Base-by-base conservation (phyloP, 92 coral and sea anemone species). In the Paramuricea clavata region DNA sequence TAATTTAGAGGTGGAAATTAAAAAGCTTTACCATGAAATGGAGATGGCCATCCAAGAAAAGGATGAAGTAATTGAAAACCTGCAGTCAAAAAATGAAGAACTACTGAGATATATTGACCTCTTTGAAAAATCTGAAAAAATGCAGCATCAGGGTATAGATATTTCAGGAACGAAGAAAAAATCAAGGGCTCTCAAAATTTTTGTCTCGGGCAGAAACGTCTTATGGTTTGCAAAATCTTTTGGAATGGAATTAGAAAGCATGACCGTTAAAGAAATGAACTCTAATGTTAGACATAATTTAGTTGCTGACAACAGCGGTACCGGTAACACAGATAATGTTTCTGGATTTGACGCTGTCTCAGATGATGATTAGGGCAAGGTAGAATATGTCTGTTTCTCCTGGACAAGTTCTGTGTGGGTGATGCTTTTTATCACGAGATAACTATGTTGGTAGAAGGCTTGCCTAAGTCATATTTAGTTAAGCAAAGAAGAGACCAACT, bases 141-240 rank as follows among this genome's bases (percentile, higher is more conserved):
- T n/a, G n/a, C n/a, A n/a, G n/a, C n/a, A n/a, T n/a, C n/a, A n/a
- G n/a, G n/a, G n/a, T 21, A 85, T 75, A 74, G 59, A 76, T 85
- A 76, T 85, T 60, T 68, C 89, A 59, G 83, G 56, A 44, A 81
- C 71, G 23, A 85, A 85, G 74, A 87, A 92, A 64, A 91, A 92
- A 71, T 85, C 94, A 44, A 93, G 87, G 78, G 90, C 93, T 7
- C 70, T 87, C 49, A 90, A 93, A 74, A 78, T 83, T 92, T 75
- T 67, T 87, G 32, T 81, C 95, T 25, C 41, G 92, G 36, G 90
- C 93, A 16, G 76, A 87, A 57, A 81, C 81, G 94, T 92, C 17
- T 90, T 93, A 52, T 93, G 94, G 93, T 93, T 93, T 73, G 64
- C 90, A 54, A 49, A 56, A 71, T 90, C 95, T 6, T 92, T 93